Evolutionary conservation across 2,888 invertebrate species (phyloP), one percentile per base, ranked within the genome.

Genomic region (Trypoxylon attenuatum): DNA sequence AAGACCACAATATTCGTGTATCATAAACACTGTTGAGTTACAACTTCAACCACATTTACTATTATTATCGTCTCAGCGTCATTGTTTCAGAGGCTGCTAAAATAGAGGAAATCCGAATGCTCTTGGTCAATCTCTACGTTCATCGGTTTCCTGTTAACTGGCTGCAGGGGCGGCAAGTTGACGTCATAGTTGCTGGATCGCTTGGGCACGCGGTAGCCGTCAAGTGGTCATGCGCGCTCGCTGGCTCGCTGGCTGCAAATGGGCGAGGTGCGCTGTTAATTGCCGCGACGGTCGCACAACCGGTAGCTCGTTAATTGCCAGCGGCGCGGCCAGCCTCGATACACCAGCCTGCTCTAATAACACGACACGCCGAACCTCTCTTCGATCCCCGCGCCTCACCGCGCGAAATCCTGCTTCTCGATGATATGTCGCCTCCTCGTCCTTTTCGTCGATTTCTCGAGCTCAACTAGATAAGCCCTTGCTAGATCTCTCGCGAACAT

Each of bases 261-360:
- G 51, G 67, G 60, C 29, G 68, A 69, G 68, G 67, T 56, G 49
- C 52, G 47, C 66, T 63, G 73, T 76, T 80, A 78, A 79, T 80
- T 77, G 66, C 61, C 55, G 47, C 52, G 49, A 69, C 63, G 54
- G 43, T 55, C 67, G 67, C 54, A 74, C 57, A 65, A 74, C 64
- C 67, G 55, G 64, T 72, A 76, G 65, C 69, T 62, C 59, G 70
- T 80, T 80, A 80, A 80, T 77, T 73, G 66, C 69, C 66, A 59
- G 21, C 50, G 54, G 39, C 61, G 47, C 60, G 5, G 55, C 10
- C 47, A 27, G 51, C 45, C 49, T 57, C 49, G 60, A 57, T 65
- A 53, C 41, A 58, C 63, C 41, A 49, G 29, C 18, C 45, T 42
- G 10, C 52, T 60, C 62, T 76, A 79, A 78, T 77, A 76, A 72